A percentile compares a stretch with the other conserved stretches of the same genome.
phyloP scores from a whole-genome alignment of 2,888 invertebrate species.

The Idaea straminata region DNA sequence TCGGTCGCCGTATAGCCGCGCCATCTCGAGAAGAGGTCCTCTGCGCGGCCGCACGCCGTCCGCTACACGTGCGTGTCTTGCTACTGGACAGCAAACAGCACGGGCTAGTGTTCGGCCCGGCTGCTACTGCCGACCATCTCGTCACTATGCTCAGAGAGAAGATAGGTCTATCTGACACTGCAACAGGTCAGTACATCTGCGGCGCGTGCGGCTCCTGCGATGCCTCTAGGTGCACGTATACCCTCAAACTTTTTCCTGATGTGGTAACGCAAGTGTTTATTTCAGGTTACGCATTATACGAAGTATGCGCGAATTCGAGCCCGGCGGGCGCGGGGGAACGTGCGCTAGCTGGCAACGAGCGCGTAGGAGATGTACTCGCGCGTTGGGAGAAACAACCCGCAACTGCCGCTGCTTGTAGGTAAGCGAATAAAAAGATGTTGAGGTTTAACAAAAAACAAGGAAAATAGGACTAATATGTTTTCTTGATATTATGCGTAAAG shows the following conservation, averaged over 20 bases:
- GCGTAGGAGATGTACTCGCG: slow-evolving; percentile 96
- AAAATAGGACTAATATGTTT: too few relatives aligned
- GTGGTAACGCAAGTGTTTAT: background rate
- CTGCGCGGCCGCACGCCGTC: slow-evolving; percentile 94
- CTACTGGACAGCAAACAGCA: slow-evolving; percentile 97
- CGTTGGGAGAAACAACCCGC: slow-evolving; percentile 95
- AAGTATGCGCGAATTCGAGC: slow-evolving; percentile 89
- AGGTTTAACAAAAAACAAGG: too few relatives aligned
- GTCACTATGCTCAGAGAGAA: slow-evolving; percentile 93
- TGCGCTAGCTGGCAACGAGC: slow-evolving; percentile 90
- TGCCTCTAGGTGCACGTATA: too few relatives aligned
- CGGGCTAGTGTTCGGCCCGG: slow-evolving; percentile 96
- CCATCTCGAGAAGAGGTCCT: slow-evolving; percentile 95
- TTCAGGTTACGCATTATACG: slow-evolving; percentile 94
- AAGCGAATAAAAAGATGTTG: slow-evolving; percentile 10
- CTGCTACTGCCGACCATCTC: slow-evolving; percentile 93
- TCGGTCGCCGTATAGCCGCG: slow-evolving; percentile 90
- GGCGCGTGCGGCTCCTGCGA: background rate
- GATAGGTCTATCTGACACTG: slow-evolving; percentile 90
- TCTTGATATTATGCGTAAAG: too few relatives aligned
- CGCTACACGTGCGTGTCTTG: slow-evolving; percentile 94
- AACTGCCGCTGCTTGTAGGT: slow-evolving; percentile 83
- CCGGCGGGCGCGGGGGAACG: slow-evolving; percentile 83
- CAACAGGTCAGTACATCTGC: slow-evolving; percentile 77
- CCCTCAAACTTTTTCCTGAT: background rate